Conservation (phyloP, 1,140 invertebrate species). For the Drosophila parvula region DNA sequence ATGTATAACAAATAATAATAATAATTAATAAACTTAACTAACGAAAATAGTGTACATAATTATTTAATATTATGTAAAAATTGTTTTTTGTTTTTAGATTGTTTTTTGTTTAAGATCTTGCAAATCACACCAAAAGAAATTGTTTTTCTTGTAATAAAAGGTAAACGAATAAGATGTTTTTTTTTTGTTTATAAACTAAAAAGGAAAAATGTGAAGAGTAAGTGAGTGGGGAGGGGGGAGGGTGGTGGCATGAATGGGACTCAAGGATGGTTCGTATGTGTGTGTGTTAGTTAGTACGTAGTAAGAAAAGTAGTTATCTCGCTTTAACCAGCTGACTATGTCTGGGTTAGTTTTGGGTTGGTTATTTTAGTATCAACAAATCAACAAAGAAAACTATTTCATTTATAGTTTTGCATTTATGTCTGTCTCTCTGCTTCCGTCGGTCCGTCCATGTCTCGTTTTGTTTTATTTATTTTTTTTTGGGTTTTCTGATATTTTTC, state of each 20-base stretch:
- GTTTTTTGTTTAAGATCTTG: conserved; percentile 67
- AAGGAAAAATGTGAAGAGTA: conserved; percentile 41
- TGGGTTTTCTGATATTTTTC: conserved; percentile 36
- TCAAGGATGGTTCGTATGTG: background rate
- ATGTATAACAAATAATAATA: conserved; percentile 67
- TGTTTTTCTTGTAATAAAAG: conserved; percentile 45
- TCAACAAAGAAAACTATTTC: conserved; percentile 70
- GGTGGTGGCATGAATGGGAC: conserved; percentile 7
- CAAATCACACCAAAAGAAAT: conserved; percentile 78
- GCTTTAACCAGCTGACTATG: conserved; percentile 51
- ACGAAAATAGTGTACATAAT: conserved; percentile 57
- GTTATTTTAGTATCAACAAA: conserved; percentile 67
- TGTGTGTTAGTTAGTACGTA: conserved; percentile 15
- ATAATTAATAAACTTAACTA: conserved; percentile 65
- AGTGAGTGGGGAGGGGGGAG: background rate
- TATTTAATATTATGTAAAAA: conserved; percentile 38
- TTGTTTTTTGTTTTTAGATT: conserved; percentile 38
- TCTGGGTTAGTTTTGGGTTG: conserved; percentile 47
- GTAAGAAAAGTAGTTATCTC: conserved; percentile 34
- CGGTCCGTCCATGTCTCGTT: conserved; percentile 16
- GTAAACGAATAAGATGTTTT: conserved; percentile 45
- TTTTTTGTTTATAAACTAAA: conserved; percentile 40
- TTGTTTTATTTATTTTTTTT: conserved; percentile 14
- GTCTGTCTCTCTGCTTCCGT: conserved; percentile 23
- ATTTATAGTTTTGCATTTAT: conserved; percentile 57